Conservation (phyloP, 2,113 vertebrate genomes). For the Fukomys damarensis region DNA sequence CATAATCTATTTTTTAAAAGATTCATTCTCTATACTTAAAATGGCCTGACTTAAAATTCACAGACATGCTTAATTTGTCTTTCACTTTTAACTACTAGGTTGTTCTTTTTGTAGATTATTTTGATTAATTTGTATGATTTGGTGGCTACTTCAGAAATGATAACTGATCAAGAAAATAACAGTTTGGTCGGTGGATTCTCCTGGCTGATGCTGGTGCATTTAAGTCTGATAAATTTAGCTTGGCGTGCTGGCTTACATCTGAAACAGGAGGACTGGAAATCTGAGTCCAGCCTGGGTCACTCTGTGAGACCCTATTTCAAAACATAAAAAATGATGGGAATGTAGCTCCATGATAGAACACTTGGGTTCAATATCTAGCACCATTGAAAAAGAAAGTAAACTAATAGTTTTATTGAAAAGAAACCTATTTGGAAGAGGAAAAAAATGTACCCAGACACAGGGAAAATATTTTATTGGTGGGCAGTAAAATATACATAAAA, state of each 20-base stretch:
- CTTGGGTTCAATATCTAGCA: background rate
- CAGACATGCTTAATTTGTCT: background rate
- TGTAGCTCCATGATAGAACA: background rate
- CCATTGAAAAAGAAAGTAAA: background rate
- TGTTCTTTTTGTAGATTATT: background rate
- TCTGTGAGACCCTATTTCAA: background rate
- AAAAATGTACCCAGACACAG: background rate
- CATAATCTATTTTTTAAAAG: background rate
- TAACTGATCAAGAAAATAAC: background rate
- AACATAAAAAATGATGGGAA: background rate
- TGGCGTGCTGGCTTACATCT: background rate
- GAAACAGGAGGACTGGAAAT: background rate
- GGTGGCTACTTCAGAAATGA: background rate
- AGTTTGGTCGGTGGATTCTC: background rate
- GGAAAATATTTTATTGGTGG: conserved; percentile 23
- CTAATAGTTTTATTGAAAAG: conserved; percentile 12
- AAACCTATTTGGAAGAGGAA: background rate
- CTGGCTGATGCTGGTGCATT: background rate
- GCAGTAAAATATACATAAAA: background rate
- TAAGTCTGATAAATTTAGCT: background rate
- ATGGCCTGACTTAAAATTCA: conserved; percentile 2
- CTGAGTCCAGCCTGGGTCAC: background rate
- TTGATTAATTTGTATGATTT: conserved; percentile 17
- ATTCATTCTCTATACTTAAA: conserved; percentile 16
- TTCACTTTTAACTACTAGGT: background rate